These are phyloP conservation scores for Sander vitreus DNA, from an alignment of 2,113 vertebrate species.

Conservation along the genomic window DNA sequence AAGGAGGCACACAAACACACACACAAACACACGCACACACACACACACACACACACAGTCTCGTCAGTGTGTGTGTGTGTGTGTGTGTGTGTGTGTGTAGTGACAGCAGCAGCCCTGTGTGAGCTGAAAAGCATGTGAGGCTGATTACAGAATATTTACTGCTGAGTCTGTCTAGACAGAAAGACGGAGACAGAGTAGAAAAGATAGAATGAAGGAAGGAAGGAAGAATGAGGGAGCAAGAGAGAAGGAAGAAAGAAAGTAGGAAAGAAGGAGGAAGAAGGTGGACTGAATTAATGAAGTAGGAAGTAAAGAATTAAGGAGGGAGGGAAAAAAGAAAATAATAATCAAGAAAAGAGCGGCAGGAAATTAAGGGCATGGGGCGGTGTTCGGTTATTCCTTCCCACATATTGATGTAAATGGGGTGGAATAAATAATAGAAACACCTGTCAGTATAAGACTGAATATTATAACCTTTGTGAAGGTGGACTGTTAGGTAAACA, in stretches of 20 bases:
- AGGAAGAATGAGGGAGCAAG: not conserved
- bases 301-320: not conserved
- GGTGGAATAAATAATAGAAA: too few species aligned
- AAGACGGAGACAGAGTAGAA: not conserved
- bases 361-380: too few species aligned
- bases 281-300: not conserved
- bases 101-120: constrained; percentile 53
- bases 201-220: too few species aligned
- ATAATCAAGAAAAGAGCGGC: not conserved
- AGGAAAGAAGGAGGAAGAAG: not conserved
- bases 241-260: not conserved
- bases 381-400: too few species aligned
- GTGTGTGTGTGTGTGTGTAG: not conserved
- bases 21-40: constrained; percentile 12
- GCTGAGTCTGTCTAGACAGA: constrained; percentile 54
- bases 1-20: constrained; percentile 14
- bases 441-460: too few species aligned
- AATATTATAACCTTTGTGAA: too few species aligned
- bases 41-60: constrained; percentile 11
- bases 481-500: too few species aligned
- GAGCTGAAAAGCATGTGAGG: constrained; percentile 49
- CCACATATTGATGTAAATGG: too few species aligned
- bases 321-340: not conserved
- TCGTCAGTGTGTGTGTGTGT: too few species aligned
- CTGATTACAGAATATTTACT: constrained; percentile 61